Percentiles rank a stretch among this genome's conserved stretches.
Evolutionary conservation across 2,113 vertebrate genomes (phyloP).

Genomic region (Crotalus viridis): DNA sequence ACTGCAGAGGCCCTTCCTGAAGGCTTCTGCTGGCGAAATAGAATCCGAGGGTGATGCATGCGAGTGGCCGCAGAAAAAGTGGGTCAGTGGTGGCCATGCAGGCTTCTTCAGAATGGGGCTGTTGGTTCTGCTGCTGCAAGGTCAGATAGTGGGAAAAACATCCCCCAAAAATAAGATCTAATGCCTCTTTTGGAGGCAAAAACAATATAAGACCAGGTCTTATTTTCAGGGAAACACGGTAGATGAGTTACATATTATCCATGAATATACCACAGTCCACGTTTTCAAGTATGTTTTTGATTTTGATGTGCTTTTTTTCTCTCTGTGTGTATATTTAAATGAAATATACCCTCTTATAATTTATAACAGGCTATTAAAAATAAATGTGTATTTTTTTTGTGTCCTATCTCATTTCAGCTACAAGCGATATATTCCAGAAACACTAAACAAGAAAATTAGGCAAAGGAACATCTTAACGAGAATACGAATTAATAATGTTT

Average conservation of each 20-base stretch:
- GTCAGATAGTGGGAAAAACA: too few species aligned
- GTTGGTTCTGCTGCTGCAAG: too few species aligned
- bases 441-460: constrained; percentile 86
- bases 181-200: too few species aligned
- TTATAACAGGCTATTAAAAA: neutral
- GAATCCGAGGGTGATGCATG: too few species aligned
- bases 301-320: neutral
- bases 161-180: too few species aligned
- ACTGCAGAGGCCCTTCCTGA: too few species aligned
- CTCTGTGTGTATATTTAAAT: neutral
- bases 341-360: neutral
- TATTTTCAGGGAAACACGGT: too few species aligned
- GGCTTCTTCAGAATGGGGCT: too few species aligned
- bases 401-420: constrained; percentile 73
- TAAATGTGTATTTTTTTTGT: neutral
- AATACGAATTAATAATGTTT: constrained; percentile 93
- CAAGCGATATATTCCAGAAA: constrained; percentile 91
- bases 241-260: neutral
- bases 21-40: too few species aligned
- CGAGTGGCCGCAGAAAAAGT: too few species aligned
- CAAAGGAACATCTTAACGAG: constrained; percentile 92
- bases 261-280: neutral
- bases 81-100: too few species aligned
- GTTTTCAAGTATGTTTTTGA: neutral
- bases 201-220: too few species aligned